Evolutionary conservation across 2,113 vertebrate species (phyloP), one percentile per base, ranked within the genome.

Genomic region (Macroglossus sobrinus): DNA sequence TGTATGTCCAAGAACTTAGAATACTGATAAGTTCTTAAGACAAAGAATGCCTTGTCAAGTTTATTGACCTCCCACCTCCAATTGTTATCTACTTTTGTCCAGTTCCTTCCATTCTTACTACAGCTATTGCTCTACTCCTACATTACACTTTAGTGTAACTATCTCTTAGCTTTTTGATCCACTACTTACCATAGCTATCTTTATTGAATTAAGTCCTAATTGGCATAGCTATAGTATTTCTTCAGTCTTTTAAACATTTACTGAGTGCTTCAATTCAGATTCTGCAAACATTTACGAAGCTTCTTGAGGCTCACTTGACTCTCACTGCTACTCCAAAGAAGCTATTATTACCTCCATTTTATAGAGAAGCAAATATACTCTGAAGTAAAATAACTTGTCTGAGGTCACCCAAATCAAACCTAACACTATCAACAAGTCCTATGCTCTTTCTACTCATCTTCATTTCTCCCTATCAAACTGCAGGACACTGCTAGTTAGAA

Each of bases 241-340:
- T 84, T 84, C 57, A 78, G 57, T 69, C 33, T 90, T 94, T 75
- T 69, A 89, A 95, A 88, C 50, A 94, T 43, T 71, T 89, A 92
- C 16, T 72, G 71, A 84, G 18, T 38, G 11, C 16, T 89, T 91
- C 43, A 55, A 55, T 81, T 95, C 26, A 93, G 55, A 93, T 69
- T 84, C 30, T 79, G 57, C 13, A 93, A 94, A 87, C 66, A 89
- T 93, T 80, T 80, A 88, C 50, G 55, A 19, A 93, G 43, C 38
- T 90, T 22, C 57, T 72, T 96, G 28, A 68, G 30, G 55, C 14
- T 92, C 80, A 78, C 76, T 95, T 90, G 15, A 53, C 10, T 33
- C 28, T 66, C 63, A 55, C 0, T 94, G 61, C 18, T 92, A 87
- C 35, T 63, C 26, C 78, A 87, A 84, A 86, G 30, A 90, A 82